Percentiles rank a stretch among this genome's conserved stretches.
These are phyloP conservation scores for Drosophila mercatorum DNA, from an alignment of 2,888 invertebrate species.

Conservation along the genomic window DNA sequence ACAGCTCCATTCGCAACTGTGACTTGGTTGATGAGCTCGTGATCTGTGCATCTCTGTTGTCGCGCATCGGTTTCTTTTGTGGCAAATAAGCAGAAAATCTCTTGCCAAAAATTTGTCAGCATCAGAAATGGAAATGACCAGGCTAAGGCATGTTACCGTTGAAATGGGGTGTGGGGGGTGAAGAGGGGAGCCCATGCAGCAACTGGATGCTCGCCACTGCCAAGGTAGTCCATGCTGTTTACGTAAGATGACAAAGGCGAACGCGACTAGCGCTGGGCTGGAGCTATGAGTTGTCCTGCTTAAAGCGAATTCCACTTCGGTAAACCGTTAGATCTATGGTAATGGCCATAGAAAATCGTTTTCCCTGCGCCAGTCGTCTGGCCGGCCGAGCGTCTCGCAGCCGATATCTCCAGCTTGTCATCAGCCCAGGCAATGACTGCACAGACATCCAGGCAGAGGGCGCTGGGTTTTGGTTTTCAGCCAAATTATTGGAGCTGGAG, in stretches of 20 bases:
- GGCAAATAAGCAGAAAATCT: conserved; percentile 82
- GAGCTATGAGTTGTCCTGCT: conserved; percentile 25
- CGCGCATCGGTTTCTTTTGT: conserved; percentile 58
- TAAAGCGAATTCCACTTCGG: conserved; percentile 43
- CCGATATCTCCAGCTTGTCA: conserved; percentile 72
- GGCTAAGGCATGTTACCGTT: conserved; percentile 47
- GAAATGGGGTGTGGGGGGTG: too few relatives aligned
- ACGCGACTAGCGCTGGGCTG: conserved; percentile 1
- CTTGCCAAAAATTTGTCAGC: conserved; percentile 82
- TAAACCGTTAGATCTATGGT: conserved; percentile 66
- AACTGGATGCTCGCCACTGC: background rate
- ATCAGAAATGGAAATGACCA: conserved; percentile 75
- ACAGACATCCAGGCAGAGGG: conserved; percentile 13
- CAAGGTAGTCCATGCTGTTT: conserved; percentile 46
- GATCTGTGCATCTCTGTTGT: conserved; percentile 34
- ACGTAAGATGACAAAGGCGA: conserved; percentile 67
- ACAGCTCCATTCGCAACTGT: background rate
- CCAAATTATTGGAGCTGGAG: conserved; percentile 69
- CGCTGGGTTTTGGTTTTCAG: conserved; percentile 65
- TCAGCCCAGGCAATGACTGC: conserved; percentile 65
- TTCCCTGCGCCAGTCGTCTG: conserved; percentile 44
- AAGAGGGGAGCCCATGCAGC: background rate
- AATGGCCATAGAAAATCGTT: conserved; percentile 71
- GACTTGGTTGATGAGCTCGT: conserved; percentile 14
- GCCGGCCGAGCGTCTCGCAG: conserved; percentile 47